Conservation (phyloP, 1,140 invertebrate species). For the Temnothorax nylanderi region DNA sequence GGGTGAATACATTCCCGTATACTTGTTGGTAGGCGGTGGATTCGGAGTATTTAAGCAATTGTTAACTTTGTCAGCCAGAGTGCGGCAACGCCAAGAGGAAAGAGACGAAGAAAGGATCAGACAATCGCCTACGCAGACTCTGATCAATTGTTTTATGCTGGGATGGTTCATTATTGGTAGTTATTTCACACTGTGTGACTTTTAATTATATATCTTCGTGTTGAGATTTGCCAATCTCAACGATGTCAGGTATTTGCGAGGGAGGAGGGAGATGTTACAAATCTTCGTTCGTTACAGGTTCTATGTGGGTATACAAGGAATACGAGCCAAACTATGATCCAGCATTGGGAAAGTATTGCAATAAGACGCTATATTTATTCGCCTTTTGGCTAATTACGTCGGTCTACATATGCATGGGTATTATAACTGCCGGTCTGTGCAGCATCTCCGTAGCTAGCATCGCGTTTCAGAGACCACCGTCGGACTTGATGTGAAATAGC, state of each 20-base stretch:
- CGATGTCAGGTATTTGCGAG: no score
- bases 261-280: no score
- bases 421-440: conserved; percentile 86
- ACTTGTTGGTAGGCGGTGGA: conserved; percentile 89
- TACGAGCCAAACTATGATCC: conserved; percentile 88
- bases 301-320: conserved; percentile 89
- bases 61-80: conserved; percentile 86
- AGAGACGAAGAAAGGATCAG: conserved; percentile 86
- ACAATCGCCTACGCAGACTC: conserved; percentile 87
- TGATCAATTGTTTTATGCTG: conserved; percentile 89
- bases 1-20: conserved; percentile 90
- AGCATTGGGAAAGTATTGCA: conserved; percentile 86
- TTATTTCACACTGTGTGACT: no score
- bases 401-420: conserved; percentile 87
- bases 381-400: conserved; percentile 90
- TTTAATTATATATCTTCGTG: no score
- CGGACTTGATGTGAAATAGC: conserved; percentile 73
- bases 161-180: conserved; percentile 89
- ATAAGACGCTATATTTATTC: conserved; percentile 89
- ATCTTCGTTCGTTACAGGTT: conserved; percentile 82
- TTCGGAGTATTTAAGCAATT: conserved; percentile 88
- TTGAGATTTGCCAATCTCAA: no score
- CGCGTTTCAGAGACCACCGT: conserved; percentile 81
- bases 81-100: conserved; percentile 85
- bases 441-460: conserved; percentile 86